These are phyloP conservation scores for Lepidurus couesii DNA, from an alignment of 1,140 invertebrate genomes.

Conservation along the genomic window DNA sequence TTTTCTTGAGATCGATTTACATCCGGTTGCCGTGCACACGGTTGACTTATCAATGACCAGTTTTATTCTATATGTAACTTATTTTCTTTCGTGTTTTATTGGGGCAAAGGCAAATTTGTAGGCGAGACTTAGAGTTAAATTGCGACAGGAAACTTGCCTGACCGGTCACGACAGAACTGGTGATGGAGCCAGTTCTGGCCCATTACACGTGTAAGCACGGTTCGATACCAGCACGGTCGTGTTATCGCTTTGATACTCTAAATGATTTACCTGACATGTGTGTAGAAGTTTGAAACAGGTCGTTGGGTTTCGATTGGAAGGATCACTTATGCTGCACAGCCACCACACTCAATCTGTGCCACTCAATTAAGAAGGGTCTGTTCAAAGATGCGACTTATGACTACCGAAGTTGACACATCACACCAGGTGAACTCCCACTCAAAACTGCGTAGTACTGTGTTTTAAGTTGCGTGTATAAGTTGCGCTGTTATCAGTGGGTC, in stretches of 20 bases:
- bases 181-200: too few species aligned
- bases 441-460: not conserved
- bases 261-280: not conserved
- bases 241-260: not conserved
- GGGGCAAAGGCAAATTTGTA: too few species aligned
- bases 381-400: slow-evolving; percentile 1
- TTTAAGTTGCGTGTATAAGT: not conserved
- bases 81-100: too few species aligned
- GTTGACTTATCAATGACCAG: too few species aligned
- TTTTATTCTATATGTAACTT: too few species aligned
- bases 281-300: not conserved
- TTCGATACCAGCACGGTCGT: too few species aligned
- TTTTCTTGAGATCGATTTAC: too few species aligned
- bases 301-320: not conserved
- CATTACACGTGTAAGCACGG: too few species aligned
- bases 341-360: not conserved
- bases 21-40: too few species aligned
- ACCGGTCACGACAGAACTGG: too few species aligned
- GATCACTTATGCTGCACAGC: not conserved
- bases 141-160: too few species aligned
- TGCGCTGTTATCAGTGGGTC: not conserved
- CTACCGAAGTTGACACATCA: not conserved
- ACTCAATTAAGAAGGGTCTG: not conserved
- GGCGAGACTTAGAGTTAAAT: too few species aligned
- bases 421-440: not conserved